Base-by-base conservation (phyloP, 2,888 invertebrate genomes). In the Hypsopygia costalis region DNA sequence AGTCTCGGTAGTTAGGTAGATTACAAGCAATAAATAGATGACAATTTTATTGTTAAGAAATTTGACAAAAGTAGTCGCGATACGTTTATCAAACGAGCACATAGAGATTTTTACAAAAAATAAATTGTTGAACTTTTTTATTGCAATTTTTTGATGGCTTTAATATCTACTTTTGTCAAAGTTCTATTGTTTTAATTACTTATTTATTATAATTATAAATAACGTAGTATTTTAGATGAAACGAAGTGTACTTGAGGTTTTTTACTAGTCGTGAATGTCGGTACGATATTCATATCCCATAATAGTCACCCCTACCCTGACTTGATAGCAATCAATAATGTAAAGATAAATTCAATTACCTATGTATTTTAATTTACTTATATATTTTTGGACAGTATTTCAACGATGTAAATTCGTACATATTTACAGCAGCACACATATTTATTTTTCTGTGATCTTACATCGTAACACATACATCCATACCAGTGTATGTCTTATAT, bases 21-120 rank as follows among this genome's bases (percentile, higher is more conserved):
- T 69, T 68, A 73, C 57, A 74, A 86, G 86, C 86, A 86, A 86
- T 86, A 85, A 81, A 72, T 80, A 78, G 73, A 70, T 56, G 52
- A 67, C 55, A 66, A 61, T 74, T 71, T 25, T 25, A 25, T 25
- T 72, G 65, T 76, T 70, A 73, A 52, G 71, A 70, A 72, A 52
- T 70, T 78, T 79, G 76, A 67, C 75, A 73, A 72, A 71, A 74
- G 71, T 76, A 72, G 73, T 52, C 36, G 44, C 53, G 39, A 48
- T 39, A 58, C 36, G 41, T 51, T 51, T 35, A 51, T 41, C 41
- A 47, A 46, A 34, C 42, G 35, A 36, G 44, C 46, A 53, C 29
- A 35, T 37, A 36, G 49, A 44, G 50, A 57, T 52, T 48, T 62
- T 62, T 67, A 60, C 57, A 50, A 53, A 42, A 54, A 25, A 25